A percentile compares a stretch with the other conserved stretches of the same genome.
phyloP scores from a whole-genome alignment of 2,113 vertebrate species.

The Channa argus region DNA sequence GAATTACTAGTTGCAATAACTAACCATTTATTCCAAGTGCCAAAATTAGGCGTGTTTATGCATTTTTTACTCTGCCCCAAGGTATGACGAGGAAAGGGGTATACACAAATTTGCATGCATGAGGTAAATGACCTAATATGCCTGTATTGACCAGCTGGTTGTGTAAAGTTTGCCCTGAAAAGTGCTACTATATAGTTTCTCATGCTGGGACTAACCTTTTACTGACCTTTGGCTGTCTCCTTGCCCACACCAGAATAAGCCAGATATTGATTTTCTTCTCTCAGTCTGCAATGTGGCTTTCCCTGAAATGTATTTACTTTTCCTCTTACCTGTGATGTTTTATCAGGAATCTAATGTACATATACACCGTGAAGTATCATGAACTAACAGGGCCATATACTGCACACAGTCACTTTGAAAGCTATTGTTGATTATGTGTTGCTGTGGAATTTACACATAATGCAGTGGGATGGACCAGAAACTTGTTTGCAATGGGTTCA shows the following conservation, averaged over 20 bases:
- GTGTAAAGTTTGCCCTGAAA: slow-evolving; percentile 2
- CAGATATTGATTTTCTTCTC: slow-evolving; percentile 1
- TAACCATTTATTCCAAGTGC: not conserved
- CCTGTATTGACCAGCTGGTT: slow-evolving; percentile 48
- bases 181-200: slow-evolving; percentile 7
- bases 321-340: no score
- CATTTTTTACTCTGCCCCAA: slow-evolving; percentile 81
- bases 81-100: slow-evolving; percentile 92
- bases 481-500: no score
- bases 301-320: not conserved
- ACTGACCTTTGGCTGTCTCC: slow-evolving; percentile 42
- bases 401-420: no score
- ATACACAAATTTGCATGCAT: slow-evolving; percentile 87
- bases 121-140: slow-evolving; percentile 87
- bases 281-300: slow-evolving; percentile 11
- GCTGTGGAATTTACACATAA: no score
- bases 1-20: no score
- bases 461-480: no score
- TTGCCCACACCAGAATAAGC: slow-evolving; percentile 5
- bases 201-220: slow-evolving; percentile 53
- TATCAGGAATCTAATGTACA: no score
- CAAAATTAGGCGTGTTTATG: slow-evolving; percentile 19
- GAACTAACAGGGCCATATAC: no score
- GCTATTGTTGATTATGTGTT: no score
- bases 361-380: no score